A percentile compares a stretch with the other conserved stretches of the same genome.
These are phyloP conservation scores for Proales similis DNA, from an alignment of 1,140 invertebrate genomes.

Conservation along the genomic window DNA sequence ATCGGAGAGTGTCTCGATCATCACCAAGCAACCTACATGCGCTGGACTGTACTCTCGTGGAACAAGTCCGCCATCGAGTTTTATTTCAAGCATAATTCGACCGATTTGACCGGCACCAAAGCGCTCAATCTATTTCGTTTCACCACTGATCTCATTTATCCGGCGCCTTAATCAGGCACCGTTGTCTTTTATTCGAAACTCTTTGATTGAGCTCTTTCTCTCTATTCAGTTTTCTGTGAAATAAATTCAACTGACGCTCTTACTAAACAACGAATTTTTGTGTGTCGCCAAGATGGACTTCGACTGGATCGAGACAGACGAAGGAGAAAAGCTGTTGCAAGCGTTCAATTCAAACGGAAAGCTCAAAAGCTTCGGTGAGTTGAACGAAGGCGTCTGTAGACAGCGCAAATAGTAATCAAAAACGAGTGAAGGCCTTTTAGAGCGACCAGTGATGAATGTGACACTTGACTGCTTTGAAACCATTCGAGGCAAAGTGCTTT, in stretches of 20 bases:
- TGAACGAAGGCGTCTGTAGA: no score
- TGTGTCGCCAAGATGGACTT: constrained; percentile 8
- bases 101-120: background rate
- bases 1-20: constrained; percentile 22
- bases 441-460: no score
- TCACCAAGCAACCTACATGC: constrained; percentile 17
- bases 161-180: background rate
- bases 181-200: no score
- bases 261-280: no score
- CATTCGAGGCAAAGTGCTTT: no score
- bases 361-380: constrained; percentile 5
- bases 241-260: no score
- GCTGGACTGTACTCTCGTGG: constrained; percentile 30
- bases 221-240: no score
- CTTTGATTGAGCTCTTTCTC: no score
- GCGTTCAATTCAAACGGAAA: constrained; percentile 1
- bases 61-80: constrained; percentile 30
- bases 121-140: constrained; percentile 14
- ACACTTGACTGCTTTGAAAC: no score
- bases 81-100: constrained; percentile 6
- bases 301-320: constrained; percentile 23
- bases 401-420: no score
- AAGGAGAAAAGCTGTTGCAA: constrained; percentile 10
- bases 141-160: constrained; percentile 4
- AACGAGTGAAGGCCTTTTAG: no score